Evolutionary conservation across 2,113 vertebrate genomes (phyloP).

Genomic region (Raja brachyura): DNA sequence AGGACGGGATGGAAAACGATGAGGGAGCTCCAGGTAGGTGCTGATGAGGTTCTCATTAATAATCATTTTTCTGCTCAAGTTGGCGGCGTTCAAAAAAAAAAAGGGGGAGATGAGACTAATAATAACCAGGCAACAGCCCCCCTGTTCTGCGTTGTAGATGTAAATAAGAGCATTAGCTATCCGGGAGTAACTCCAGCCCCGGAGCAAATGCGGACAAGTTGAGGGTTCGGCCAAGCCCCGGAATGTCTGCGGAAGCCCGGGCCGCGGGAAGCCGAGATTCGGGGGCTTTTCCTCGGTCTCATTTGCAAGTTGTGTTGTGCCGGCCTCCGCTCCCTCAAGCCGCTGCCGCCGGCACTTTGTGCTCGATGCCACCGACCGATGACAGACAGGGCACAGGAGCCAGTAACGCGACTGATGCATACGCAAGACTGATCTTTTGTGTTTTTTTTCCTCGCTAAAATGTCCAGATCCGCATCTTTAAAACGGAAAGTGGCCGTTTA

Average conservation of each 20-base stretch:
- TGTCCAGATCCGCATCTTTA: background rate
- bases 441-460: background rate
- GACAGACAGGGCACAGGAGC: background rate
- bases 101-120: background rate
- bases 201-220: background rate
- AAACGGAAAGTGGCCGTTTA: background rate
- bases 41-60: conserved; percentile 25
- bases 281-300: background rate
- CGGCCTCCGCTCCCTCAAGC: background rate
- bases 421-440: background rate
- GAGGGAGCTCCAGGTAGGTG: conserved; percentile 33
- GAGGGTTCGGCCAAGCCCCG: background rate
- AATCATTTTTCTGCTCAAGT: conserved; percentile 28
- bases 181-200: background rate
- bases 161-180: background rate
- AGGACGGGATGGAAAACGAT: conserved; percentile 36
- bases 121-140: background rate
- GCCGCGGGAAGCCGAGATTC: conserved; percentile 23
- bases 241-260: conserved; percentile 7
- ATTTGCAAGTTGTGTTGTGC: background rate
- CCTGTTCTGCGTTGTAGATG: background rate
- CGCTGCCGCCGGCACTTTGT: conserved; percentile 10
- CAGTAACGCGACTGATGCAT: background rate
- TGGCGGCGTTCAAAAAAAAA: background rate
- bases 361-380: background rate